Evolutionary conservation across 2,888 invertebrate species (phyloP), one percentile per base, ranked within the genome.

Genomic region (Machimus atricapillus): DNA sequence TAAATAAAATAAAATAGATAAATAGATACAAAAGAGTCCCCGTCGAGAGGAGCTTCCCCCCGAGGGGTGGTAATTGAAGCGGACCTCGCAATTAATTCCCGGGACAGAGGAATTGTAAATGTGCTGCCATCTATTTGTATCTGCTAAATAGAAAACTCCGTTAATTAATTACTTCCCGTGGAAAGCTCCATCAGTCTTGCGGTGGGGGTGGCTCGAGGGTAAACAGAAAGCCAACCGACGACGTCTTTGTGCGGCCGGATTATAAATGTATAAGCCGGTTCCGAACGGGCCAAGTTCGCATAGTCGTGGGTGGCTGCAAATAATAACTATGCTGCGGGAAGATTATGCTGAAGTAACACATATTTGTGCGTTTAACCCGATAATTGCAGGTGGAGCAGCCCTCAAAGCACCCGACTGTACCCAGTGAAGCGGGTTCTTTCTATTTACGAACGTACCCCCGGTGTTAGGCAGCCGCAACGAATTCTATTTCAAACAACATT

Each of bases 121-220:
- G 81, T 81, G 81, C 81, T 81, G 81, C 81, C 81, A 81, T 81
- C 56, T 81, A 81, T 81, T 81, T 81, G 52, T 81, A 81, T 81
- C 56, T 81, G 23, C 52, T 81, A 81, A 81, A 81, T 81, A 81
- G 56, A 81, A 78, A 81, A 81, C 56, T 81, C 81, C 16, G 56
- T 14, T 81, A 81, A 81, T 81, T 81, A 81, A 81, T 81, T 81
- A 81, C 31, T 12, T 81, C 31, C 52, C 52, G 27, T 46, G 52
- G 52, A 81, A 81, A 81, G 52, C 52, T 81, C 34, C 56, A 81
- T 34, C 31, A 27, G 52, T n/a, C 56, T 81, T 43, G 77, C n/a
- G 27, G 78, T 14, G 43, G 37, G 27, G 19, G 27, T 7, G 56
- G 40, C 16, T 31, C 14, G 16, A 34, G 52, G 12, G 66, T 12